phyloP scores from a whole-genome alignment of 2,113 vertebrate genomes.

The Apeltes quadracus region DNA sequence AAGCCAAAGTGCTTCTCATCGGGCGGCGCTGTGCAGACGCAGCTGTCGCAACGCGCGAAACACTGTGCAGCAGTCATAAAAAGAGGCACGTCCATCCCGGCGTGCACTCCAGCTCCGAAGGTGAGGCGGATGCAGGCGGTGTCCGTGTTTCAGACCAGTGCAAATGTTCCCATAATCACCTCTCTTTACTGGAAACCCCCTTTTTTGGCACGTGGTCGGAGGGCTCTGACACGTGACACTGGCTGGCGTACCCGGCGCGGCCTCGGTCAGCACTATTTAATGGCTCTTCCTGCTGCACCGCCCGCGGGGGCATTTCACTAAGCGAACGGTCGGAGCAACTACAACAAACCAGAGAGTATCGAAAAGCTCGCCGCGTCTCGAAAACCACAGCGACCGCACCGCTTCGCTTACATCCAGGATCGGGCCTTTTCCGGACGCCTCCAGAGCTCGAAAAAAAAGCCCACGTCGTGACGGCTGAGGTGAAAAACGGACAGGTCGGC shows the following conservation, averaged over 20 bases:
- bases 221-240: slow-evolving; percentile 60
- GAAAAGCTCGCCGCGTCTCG: slow-evolving; percentile 60
- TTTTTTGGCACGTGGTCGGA: slow-evolving; percentile 45
- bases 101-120: slow-evolving; percentile 43
- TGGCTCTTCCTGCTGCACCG: slow-evolving; percentile 66
- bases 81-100: slow-evolving; percentile 42
- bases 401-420: slow-evolving; percentile 52
- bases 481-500: slow-evolving; percentile 67
- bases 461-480: slow-evolving; percentile 51
- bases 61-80: slow-evolving; percentile 46
- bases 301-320: slow-evolving; percentile 63
- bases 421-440: slow-evolving; percentile 48
- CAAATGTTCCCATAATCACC: slow-evolving; percentile 29
- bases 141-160: slow-evolving; percentile 14
- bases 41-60: slow-evolving; percentile 61
- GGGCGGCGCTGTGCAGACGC: slow-evolving; percentile 52
- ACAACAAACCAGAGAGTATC: slow-evolving; percentile 67
- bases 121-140: slow-evolving; percentile 51
- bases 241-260: slow-evolving; percentile 24
- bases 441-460: slow-evolving; percentile 38
- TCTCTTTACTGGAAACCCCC: slow-evolving; percentile 42
- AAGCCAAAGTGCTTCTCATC: slow-evolving; percentile 68
- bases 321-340: slow-evolving; percentile 71
- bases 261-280: slow-evolving; percentile 68
- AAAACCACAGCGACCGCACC: slow-evolving; percentile 66